Percentiles rank a stretch among this genome's conserved stretches.
These are phyloP conservation scores for Bombus impatiens DNA, from an alignment of 1,140 invertebrate species.

Conservation along the genomic window DNA sequence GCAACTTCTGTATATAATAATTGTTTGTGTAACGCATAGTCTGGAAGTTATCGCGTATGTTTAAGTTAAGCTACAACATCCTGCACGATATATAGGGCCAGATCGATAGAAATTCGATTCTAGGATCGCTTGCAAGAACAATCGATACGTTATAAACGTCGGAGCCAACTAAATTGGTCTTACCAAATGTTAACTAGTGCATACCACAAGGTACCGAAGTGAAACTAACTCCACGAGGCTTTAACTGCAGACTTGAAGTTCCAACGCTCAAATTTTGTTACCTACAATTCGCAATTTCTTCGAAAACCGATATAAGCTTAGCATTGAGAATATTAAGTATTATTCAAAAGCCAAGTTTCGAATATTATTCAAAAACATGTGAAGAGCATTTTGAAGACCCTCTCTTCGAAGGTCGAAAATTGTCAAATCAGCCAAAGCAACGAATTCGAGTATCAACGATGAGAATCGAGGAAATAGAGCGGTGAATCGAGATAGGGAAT, in stretches of 20 bases:
- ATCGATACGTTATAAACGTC: background rate
- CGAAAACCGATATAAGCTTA: background rate
- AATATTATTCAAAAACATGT: background rate
- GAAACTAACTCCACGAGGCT: background rate
- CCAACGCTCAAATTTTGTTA: background rate
- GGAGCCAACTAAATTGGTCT: background rate
- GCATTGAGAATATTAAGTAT: background rate
- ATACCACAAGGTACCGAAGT: background rate
- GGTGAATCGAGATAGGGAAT: background rate
- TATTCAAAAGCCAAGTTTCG: background rate
- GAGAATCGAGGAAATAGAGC: constrained; percentile 23
- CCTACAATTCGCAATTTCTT: background rate
- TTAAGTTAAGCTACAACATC: too few species aligned
- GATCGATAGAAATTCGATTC: background rate
- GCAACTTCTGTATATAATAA: too few species aligned
- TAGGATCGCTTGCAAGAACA: background rate
- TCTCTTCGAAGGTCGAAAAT: background rate
- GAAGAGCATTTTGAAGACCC: too few species aligned
- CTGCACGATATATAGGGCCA: too few species aligned
- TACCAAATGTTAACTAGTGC: background rate
- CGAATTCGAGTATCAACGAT: constrained; percentile 3
- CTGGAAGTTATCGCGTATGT: too few species aligned
- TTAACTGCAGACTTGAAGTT: background rate
- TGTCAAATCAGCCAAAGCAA: constrained; percentile 11
- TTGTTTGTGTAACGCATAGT: too few species aligned